Evolutionary conservation across 1,140 invertebrate species (phyloP), one percentile per base, ranked within the genome.

Genomic region (Bombus pyrosoma): DNA sequence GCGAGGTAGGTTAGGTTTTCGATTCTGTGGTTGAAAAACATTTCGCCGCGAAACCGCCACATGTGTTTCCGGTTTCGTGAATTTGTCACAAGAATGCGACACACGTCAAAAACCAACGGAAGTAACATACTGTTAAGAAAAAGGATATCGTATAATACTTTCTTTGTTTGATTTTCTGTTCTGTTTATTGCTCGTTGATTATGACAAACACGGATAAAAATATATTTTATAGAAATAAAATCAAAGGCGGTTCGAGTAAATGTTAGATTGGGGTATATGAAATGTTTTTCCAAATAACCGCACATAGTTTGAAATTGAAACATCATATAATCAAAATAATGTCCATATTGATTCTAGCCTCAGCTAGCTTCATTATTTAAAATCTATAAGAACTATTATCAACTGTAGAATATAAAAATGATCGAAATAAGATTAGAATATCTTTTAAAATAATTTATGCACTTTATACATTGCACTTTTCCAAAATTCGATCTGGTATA

Each of bases 1-100:
- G 74, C 64, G 66, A 37, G 39, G 28, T 37, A 68, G 72, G 66
- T 75, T 64, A 43, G 59, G 34, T 32, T 87, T 89, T 68, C 87
- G 22, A 47, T 82, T 71, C 62, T 53, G 47, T 53, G 18, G 47
- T 53, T 34, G 37, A 53, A 79, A 81, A 57, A 62, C 37, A 64
- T 25, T 77, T 34, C 78, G 34, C 73, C 64, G 43, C 12, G 76
- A 72, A 62, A 66, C 79, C 66, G 6, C 10, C 34, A 64, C 53
- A 72, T 68, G 47, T 39, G 37, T 62, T 86, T 57, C 43, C 62
- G 34, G 71, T 66, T 28, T 28, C 32, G 39, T 72, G 39, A 82
- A 86, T 76, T 32, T 28, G 62, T 32, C 18, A 8, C 1, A 41
- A 47, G 59, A 62, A 34, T 32, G 39, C 37, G 18, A 28, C 6